Conservation (phyloP, 2,888 invertebrate species). For the Drosophila quasianomalipes region DNA sequence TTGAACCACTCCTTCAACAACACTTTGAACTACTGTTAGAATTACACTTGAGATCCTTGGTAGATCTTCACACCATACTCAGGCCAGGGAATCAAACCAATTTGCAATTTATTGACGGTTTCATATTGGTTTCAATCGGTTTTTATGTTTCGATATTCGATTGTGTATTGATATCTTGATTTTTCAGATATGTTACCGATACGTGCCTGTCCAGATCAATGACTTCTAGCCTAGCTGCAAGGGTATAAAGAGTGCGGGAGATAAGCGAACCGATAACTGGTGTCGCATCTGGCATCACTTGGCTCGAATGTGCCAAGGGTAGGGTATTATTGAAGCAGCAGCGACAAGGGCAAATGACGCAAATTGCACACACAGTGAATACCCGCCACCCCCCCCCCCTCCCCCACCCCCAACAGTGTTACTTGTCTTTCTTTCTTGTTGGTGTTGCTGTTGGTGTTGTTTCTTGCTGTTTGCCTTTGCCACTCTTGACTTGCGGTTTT, state of each 20-base stretch:
- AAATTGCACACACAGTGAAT: conserved; percentile 59
- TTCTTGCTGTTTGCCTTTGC: conserved; percentile 46
- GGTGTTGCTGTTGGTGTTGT: conserved; percentile 16
- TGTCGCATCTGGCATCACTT: background rate
- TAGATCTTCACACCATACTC: background rate
- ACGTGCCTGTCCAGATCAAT: background rate
- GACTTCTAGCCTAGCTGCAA: no score
- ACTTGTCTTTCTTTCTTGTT: conserved; percentile 21
- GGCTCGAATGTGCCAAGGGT: background rate
- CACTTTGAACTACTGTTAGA: background rate
- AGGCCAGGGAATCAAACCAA: background rate
- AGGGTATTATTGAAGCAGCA: background rate
- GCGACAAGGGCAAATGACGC: conserved; percentile 66
- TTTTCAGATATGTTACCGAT: no score
- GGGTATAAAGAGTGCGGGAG: background rate
- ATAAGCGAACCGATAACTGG: background rate
- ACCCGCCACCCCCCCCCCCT: conserved; percentile 22
- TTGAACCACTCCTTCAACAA: no score
- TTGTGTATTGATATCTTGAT: background rate
- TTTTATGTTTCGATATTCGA: background rate
- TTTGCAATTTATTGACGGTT: background rate
- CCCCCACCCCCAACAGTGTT: conserved; percentile 17
- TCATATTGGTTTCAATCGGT: background rate
- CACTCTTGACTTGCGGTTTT: conserved; percentile 58
- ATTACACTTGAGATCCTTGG: background rate